A percentile compares a stretch with the other conserved stretches of the same genome.
These are phyloP conservation scores for Papilio elwesi DNA, from an alignment of 2,888 invertebrate genomes.

Conservation along the genomic window DNA sequence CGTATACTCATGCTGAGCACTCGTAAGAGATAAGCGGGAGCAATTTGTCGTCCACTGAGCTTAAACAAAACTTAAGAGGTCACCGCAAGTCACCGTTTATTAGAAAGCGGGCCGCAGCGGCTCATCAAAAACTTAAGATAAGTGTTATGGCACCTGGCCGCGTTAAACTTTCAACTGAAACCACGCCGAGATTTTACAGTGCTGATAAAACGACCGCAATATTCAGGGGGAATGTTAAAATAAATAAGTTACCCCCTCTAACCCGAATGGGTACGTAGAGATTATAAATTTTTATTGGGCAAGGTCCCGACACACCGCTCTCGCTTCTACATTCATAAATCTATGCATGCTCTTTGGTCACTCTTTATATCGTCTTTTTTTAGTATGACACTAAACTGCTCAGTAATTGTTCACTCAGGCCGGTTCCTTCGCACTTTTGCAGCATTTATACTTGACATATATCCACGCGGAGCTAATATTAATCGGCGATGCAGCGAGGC, in stretches of 20 bases:
- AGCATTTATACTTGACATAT: no score
- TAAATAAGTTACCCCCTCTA: no score
- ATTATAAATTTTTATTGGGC: no score
- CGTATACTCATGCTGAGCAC: neutral
- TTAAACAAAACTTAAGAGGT: conserved; percentile 17
- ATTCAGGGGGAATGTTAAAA: neutral
- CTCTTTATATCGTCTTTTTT: no score
- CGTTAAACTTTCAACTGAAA: conserved; percentile 11
- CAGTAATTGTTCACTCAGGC: no score
- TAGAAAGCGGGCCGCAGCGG: conserved; percentile 18
- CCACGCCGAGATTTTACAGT: conserved; percentile 1
- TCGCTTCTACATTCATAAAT: no score
- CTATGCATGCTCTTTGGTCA: no score
- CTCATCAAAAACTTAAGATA: conserved; percentile 30
- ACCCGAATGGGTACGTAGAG: no score
- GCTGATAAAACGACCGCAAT: neutral
- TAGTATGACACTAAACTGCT: no score
- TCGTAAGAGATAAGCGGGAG: neutral
- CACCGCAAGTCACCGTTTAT: conserved; percentile 21
- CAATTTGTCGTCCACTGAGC: conserved; percentile 18
- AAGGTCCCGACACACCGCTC: no score
- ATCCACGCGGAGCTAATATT: neutral
- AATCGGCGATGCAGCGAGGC: neutral
- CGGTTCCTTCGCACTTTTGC: no score
- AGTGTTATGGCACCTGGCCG: conserved; percentile 23